These are phyloP conservation scores for Brachionus angularis DNA, from an alignment of 1,140 invertebrate genomes.

Conservation along the genomic window DNA sequence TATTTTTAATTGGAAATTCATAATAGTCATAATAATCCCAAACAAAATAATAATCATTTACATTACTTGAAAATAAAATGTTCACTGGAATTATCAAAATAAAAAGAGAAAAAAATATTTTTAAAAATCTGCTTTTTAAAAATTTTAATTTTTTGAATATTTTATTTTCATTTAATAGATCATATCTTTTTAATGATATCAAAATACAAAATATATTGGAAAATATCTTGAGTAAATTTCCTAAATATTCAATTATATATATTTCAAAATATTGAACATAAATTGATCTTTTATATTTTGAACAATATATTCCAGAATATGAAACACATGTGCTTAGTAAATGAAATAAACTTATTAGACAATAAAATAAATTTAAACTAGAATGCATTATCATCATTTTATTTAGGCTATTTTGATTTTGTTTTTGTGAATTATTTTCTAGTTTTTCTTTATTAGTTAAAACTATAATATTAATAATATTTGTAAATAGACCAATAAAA, in stretches of 20 bases:
- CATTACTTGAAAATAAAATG: background rate
- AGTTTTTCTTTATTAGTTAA: background rate
- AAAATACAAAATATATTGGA: background rate
- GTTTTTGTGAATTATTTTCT: no score
- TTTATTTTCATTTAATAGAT: background rate
- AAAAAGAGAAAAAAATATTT: no score
- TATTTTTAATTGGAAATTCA: conserved; percentile 20
- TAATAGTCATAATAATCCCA: background rate
- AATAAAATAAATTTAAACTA: conserved; percentile 1
- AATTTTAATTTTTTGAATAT: no score
- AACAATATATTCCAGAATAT: background rate
- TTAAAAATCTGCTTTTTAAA: no score
- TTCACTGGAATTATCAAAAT: no score
- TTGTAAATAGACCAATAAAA: no score
- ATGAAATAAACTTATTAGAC: background rate
- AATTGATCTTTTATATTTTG: background rate
- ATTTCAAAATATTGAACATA: conserved; percentile 23
- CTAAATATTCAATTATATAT: conserved; percentile 12
- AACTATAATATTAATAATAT: background rate
- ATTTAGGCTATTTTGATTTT: background rate
- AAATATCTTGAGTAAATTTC: background rate
- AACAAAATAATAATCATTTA: background rate
- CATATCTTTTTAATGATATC: background rate
- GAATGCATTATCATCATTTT: conserved; percentile 1
- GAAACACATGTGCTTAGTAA: background rate